These are phyloP conservation scores for Morone saxatilis DNA, from an alignment of 2,113 vertebrate genomes.

Conservation along the genomic window DNA sequence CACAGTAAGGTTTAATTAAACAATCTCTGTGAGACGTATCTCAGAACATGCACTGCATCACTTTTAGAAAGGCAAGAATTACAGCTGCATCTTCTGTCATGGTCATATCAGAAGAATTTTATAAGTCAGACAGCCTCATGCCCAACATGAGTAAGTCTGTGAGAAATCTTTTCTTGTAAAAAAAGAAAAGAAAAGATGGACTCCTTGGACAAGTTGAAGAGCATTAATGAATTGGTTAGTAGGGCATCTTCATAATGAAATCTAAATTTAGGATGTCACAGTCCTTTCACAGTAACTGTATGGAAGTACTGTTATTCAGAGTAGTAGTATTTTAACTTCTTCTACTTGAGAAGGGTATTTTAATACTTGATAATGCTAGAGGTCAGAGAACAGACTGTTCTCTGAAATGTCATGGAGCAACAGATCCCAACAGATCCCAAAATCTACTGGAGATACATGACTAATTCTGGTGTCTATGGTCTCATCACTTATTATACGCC, in stretches of 20 bases:
- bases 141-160: too few relatives aligned
- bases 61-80: too few relatives aligned
- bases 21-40: too few relatives aligned
- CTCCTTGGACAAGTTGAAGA: background rate
- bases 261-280: background rate
- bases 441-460: background rate
- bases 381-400: background rate
- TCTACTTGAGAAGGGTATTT: background rate
- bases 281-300: background rate
- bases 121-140: too few relatives aligned
- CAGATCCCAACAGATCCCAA: background rate
- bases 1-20: too few relatives aligned
- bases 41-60: too few relatives aligned
- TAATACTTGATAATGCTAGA: background rate
- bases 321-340: background rate
- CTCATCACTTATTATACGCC: slow-evolving; percentile 1
- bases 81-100: too few relatives aligned
- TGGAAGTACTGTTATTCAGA: too few relatives aligned
- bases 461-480: slow-evolving; percentile 10
- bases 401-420: background rate
- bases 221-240: background rate
- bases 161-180: background rate
- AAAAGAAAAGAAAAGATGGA: background rate
- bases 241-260: background rate
- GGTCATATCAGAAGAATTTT: too few relatives aligned